Conservation (phyloP, 2,888 invertebrate species). For the Dioctria rufipes region DNA sequence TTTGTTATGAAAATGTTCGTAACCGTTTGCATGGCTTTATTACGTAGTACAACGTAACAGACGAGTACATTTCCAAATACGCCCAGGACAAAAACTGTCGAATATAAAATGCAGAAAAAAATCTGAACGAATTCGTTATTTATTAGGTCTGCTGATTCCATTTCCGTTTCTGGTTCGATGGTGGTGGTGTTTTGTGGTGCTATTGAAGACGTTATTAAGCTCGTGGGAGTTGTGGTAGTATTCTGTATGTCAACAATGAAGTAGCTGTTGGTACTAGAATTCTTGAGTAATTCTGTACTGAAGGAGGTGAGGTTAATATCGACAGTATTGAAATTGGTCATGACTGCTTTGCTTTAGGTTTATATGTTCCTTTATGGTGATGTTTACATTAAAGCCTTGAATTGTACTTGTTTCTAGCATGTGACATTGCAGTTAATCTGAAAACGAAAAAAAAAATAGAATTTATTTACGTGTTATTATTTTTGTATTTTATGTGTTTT, state of each 20-base stretch:
- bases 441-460: background rate
- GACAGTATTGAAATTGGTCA: background rate
- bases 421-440: slow-evolving; percentile 13
- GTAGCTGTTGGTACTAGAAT: slow-evolving; percentile 51
- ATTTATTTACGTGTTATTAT: too few relatives aligned
- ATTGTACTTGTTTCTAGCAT: background rate
- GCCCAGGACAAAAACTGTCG: slow-evolving; percentile 89
- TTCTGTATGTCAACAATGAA: slow-evolving; percentile 47
- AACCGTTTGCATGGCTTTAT: slow-evolving; percentile 97
- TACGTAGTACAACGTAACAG: slow-evolving; percentile 93
- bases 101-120: slow-evolving; percentile 75
- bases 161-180: slow-evolving; percentile 8
- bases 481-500: too few relatives aligned
- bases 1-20: slow-evolving; percentile 98
- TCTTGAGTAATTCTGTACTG: slow-evolving; percentile 51
- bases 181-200: background rate
- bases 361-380: background rate
- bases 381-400: background rate
- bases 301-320: slow-evolving; percentile 51
- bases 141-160: slow-evolving; percentile 56
- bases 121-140: slow-evolving; percentile 59
- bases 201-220: background rate
- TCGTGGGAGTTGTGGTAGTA: background rate
- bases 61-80: slow-evolving; percentile 92
- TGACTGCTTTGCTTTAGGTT: background rate